phyloP scores from a whole-genome alignment of 2,888 invertebrate species.

The Lepeophtheirus nordmannii region DNA sequence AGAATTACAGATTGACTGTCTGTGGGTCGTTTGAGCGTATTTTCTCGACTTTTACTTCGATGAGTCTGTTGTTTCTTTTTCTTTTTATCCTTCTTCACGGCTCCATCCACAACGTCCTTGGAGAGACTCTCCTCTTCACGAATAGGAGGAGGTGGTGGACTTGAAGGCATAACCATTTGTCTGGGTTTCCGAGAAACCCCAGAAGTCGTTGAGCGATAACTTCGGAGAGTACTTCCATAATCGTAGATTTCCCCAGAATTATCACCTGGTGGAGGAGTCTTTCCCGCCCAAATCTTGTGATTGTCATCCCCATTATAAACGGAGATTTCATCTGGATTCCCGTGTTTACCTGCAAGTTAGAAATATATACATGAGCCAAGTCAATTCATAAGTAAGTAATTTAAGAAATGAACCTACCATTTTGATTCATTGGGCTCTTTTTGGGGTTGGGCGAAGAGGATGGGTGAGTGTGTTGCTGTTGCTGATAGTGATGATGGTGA shows the following conservation, averaged over 20 bases:
- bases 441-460: neutral
- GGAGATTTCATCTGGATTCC: slow-evolving; percentile 53
- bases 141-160: slow-evolving; percentile 58
- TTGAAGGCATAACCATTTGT: slow-evolving; percentile 59
- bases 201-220: slow-evolving; percentile 26
- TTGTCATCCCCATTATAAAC: slow-evolving; percentile 80
- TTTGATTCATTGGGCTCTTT: slow-evolving; percentile 4
- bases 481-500: no score
- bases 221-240: slow-evolving; percentile 25
- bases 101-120: slow-evolving; percentile 38
- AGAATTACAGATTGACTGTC: neutral
- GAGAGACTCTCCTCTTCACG: slow-evolving; percentile 35
- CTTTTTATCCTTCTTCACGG: slow-evolving; percentile 42
- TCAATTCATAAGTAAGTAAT: neutral
- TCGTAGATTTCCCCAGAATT: slow-evolving; percentile 26
- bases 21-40: slow-evolving; percentile 34
- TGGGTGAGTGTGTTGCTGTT: neutral
- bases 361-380: neutral
- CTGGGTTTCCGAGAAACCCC: slow-evolving; percentile 45
- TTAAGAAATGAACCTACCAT: neutral
- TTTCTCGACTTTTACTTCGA: slow-evolving; percentile 11
- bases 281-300: slow-evolving; percentile 81
- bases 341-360: slow-evolving; percentile 26
- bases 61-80: slow-evolving; percentile 33
- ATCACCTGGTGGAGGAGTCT: slow-evolving; percentile 34